Evolutionary conservation across 92 coral and sea anemone genomes (phyloP), one percentile per base, ranked within the genome.

Genomic region (Plumapathes pennacea): DNA sequence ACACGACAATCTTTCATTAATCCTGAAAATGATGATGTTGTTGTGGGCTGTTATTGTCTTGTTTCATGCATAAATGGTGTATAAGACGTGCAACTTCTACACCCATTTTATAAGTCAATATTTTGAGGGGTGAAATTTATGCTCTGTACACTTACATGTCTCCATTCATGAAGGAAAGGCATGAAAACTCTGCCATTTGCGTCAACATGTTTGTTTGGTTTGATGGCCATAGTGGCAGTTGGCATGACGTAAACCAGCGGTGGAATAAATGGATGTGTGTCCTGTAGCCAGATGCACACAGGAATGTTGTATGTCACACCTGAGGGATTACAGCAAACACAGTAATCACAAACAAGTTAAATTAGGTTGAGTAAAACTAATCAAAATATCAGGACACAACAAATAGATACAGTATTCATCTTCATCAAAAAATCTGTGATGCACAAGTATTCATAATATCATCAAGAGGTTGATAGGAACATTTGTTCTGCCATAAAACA

Each of bases 241-340:
- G 97, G 97, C 29, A 68, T 76, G 21, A 92, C 97, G 54, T 57
- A 88, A 6, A 57, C 86, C 48, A 92, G 61, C 1, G 97, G 97
- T 2, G 97, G 96, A 10, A 84, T 71, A 63, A 66, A 88, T 5
- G 97, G 97, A 58, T 88, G 95, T 4, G 72, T 74, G 58, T 92
- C 97, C 58, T 76, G 85, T 19, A 92, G 67, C 86, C 96, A 92
- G 8, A 92, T 65, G 47, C 86, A 76, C 20, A 92, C 59, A 54
- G 97, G 97, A 12, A 92, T 92, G 47, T 92, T 84, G 75, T 92
- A 92, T 18, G 70, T 67, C 7, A 82, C 32, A 41, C 97, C 97
- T 92, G 25, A 10, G n/a, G 4, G 25, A 20, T 14, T 55, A 43
- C 10, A 23, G 9, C 6, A 49, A 10, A 49, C 21, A 17, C 13